Evolutionary conservation across 2,113 vertebrate species (phyloP), one percentile per base, ranked within the genome.

Genomic region (Brachypodius melanocephalos): DNA sequence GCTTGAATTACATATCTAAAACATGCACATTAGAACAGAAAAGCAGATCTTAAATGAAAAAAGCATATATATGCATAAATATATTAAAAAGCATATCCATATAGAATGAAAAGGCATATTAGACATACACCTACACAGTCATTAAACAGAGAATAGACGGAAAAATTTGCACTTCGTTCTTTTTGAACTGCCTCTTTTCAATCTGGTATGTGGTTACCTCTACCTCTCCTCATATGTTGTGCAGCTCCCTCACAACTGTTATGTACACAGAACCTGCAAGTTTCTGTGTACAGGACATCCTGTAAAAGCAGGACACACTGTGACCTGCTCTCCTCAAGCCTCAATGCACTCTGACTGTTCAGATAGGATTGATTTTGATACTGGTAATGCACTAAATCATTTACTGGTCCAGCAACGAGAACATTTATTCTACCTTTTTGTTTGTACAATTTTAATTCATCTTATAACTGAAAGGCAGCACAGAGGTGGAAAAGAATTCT

Each of bases 1-100:
- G 28, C 49, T 92, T 81, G 51, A 97, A 93, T 97, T 95, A 97
- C 85, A 93, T 89, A 95, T 49, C n/a, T 95, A 90, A 93, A 88
- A 51, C 93, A 89, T 86, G 55, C n/a, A 84, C 36, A 71, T 63
- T 76, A 71, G 63, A 88, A 90, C 32, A 85, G 73, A 90, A 90
- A 80, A 93, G 54, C 4, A 10, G 28, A 83, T 74, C 88, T 90
- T 82, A 73, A 71, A 78, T 61, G 38, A 55, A 94, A 68, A 90
- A 88, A 48, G 7, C 62, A 54, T 83, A 88, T 34, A 83, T 51
- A 86, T 74, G 57, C 81, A 89, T 89, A 85, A 85, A 79, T 85
- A 58, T 21, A 78, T 75, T 68, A 15, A 88, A 93, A 82, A 88
- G 45, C 17, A 62, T 66, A 90, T 12, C 49, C 34, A 69, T 42